Base-by-base conservation (phyloP, 2,888 invertebrate genomes). In the Exocentrus adspersus region DNA sequence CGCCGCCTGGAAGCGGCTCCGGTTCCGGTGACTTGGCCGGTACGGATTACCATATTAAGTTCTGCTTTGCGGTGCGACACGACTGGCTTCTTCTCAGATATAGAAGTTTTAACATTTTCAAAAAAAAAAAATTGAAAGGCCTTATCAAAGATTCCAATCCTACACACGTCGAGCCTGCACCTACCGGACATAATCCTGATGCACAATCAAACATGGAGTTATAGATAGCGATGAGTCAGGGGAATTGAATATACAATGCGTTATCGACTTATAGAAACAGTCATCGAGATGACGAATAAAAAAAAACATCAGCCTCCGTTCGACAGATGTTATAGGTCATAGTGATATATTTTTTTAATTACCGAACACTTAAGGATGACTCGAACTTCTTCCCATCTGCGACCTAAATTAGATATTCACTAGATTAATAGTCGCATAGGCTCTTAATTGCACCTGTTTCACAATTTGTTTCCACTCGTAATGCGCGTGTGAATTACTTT, bases 41-140 rank as follows among this genome's bases (percentile, higher is more conserved):
- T 60, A 63, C 61, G 65, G 78, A 79, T 79, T 79, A 78, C 78
- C 79, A 79, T 80, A 80, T 80, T 80, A 80, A 79, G 79, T 80
- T 80, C 78, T 77, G 78, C 78, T 78, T 78, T 77, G 77, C 74
- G 70, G 71, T 71, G 73, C 16, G 43, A n/a, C 12, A 0, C 37
- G n/a, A 24, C 14, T n/a, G n/a, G n/a, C n/a, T n/a, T n/a, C n/a
- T n/a, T n/a, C n/a, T n/a, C n/a, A n/a, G n/a, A n/a, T n/a, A n/a
- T n/a, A n/a, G n/a, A n/a, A n/a, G n/a, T n/a, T n/a, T n/a, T n/a
- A n/a, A n/a, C n/a, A n/a, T n/a, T n/a, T n/a, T n/a, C n/a, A n/a
- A n/a, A n/a, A n/a, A n/a, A n/a, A n/a, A n/a, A n/a, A n/a, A n/a
- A n/a, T n/a, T n/a, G n/a, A n/a, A n/a, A n/a, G n/a, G n/a, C n/a